These are phyloP conservation scores for Morpho helenor DNA, from an alignment of 2,888 invertebrate genomes.

Conservation along the genomic window DNA sequence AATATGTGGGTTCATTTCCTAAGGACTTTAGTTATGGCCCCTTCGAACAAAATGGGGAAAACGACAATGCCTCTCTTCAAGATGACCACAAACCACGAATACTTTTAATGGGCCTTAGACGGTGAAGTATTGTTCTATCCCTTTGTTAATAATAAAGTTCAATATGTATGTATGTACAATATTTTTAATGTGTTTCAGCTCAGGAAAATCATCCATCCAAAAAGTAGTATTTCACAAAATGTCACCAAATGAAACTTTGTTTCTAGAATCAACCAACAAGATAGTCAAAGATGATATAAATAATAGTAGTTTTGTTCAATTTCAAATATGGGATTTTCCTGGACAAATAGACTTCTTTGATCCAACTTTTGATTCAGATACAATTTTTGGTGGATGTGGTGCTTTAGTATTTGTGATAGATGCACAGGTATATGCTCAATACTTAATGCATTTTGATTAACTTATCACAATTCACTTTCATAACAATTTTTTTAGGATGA, in stretches of 20 bases:
- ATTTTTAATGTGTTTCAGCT: constrained; percentile 79
- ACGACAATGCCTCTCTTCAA: constrained; percentile 77
- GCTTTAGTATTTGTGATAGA: constrained; percentile 99
- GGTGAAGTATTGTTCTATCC: constrained; percentile 67
- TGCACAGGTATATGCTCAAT: constrained; percentile 84
- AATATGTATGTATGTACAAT: background rate
- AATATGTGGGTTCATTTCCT: constrained; percentile 86
- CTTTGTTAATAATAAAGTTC: background rate
- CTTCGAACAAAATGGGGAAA: constrained; percentile 89
- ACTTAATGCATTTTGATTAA: background rate
- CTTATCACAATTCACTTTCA: background rate
- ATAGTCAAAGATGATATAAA: constrained; percentile 99
- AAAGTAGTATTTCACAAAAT: constrained; percentile 99
- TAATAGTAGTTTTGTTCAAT: constrained; percentile 97
- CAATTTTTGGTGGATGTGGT: constrained; percentile 98
- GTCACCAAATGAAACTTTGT: constrained; percentile 99
- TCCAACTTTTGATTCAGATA: constrained; percentile 96
- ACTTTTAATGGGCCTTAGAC: constrained; percentile 94
- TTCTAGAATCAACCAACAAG: constrained; percentile 98
- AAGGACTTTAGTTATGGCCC: constrained; percentile 96
- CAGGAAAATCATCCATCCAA: constrained; percentile 99
- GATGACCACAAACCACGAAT: constrained; percentile 95
- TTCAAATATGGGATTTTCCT: constrained; percentile 99
- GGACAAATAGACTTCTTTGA: constrained; percentile 99
- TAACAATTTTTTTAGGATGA: constrained; percentile 85